Conservation (phyloP, 2,797 vertebrate species). For the Oryzias dopingdopingensis region DNA sequence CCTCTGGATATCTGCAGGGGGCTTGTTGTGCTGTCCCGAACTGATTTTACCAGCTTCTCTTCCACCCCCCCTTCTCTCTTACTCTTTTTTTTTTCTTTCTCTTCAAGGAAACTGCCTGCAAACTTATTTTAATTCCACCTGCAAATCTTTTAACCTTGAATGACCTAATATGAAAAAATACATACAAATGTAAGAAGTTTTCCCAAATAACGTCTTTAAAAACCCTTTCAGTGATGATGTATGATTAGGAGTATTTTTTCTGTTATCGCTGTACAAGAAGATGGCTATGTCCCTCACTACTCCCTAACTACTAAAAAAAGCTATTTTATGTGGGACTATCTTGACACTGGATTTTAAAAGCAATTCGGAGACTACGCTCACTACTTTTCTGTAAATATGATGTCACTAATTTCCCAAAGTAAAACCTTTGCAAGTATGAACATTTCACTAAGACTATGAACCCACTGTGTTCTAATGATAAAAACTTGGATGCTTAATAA, state of each 20-base stretch:
- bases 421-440: too few species aligned
- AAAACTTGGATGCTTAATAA: too few species aligned
- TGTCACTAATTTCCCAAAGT: too few species aligned
- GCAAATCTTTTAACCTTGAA: conserved; percentile 22
- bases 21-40: conserved; percentile 38
- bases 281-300: conserved; percentile 51
- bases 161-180: conserved; percentile 25
- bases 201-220: conserved; percentile 52
- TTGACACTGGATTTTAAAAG: too few species aligned
- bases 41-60: conserved; percentile 18
- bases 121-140: conserved; percentile 7
- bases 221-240: conserved; percentile 38
- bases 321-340: too few species aligned
- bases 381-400: too few species aligned
- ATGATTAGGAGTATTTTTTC: conserved; percentile 45
- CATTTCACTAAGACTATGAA: too few species aligned
- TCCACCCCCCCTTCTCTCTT: conserved; percentile 3
- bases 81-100: conserved; percentile 13
- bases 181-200: conserved; percentile 5
- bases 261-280: conserved; percentile 51
- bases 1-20: conserved; percentile 56
- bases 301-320: conserved; percentile 51
- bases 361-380: too few species aligned
- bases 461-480: too few species aligned
- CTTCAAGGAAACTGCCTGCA: conserved; percentile 3